Base-by-base conservation (phyloP, 92 coral and sea anemone species). In the Epizoanthus stellaris region DNA sequence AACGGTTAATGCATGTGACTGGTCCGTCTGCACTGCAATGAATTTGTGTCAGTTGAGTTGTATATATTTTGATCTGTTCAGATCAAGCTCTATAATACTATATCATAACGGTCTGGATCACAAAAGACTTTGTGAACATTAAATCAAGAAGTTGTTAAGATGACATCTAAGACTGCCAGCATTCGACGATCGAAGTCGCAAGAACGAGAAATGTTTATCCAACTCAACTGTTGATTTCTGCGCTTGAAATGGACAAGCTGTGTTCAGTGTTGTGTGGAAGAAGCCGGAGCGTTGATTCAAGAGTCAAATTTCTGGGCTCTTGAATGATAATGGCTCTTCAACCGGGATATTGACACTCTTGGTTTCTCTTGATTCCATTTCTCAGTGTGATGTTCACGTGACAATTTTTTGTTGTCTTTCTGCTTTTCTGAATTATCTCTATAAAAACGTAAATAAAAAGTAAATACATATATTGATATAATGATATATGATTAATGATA, bases 1-100 rank as follows among this genome's bases (percentile, higher is more conserved):
- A 72, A 53, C 20, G 62, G 30, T 54, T 3, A 14, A 10, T 20
- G 5, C 77, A 72, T 72, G 59, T 79, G 73, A 79, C 25, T 36
- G 34, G 60, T 21, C 38, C 68, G 60, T 62, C 61, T 63, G 39
- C 17, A 39, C 56, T 40, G 82, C 71, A 62, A 11, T 56, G 6
- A 6, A 62, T 79, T 77, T 12, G 5, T 14, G 40, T 16, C 83
- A 63, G 72, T 63, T 62, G 72, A 34, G 47, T 62, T 39, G 67
- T 43, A 43, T 42, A 42, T 14, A 38, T 63, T 36, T 20, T 62
- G 42, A 62, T 68, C 83, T 40, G 40, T 38, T 20, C 21, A n/a
- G 82, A 77, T 77, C 45, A 20, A 79, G 38, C 12, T 23, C 39
- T 47, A n/a, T n/a, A n/a, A n/a, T n/a, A n/a, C n/a, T n/a, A 43